Evolutionary conservation across 2,797 vertebrate species (phyloP).

Genomic region (Cyprinella venusta): DNA sequence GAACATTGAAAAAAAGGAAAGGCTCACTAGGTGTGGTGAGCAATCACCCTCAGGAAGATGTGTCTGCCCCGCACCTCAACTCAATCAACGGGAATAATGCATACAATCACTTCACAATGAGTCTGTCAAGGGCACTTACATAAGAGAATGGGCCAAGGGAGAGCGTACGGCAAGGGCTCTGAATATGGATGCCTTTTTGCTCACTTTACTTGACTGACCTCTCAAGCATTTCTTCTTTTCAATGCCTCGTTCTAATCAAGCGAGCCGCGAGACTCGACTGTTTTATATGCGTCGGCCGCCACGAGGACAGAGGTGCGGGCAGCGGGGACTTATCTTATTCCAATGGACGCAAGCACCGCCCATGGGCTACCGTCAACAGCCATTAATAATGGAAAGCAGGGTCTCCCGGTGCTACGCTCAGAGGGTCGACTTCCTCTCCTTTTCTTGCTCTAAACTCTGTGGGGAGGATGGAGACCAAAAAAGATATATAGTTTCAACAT

Average conservation of each 20-base stretch:
- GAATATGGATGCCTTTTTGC: constrained; percentile 57
- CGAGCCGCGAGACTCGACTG: constrained; percentile 3
- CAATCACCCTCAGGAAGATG: constrained; percentile 46
- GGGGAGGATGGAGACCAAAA: constrained; percentile 28
- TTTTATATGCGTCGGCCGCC: constrained; percentile 44
- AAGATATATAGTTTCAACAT: constrained; percentile 32
- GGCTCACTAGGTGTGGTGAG: constrained; percentile 9
- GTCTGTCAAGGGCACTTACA: constrained; percentile 57
- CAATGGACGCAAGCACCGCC: constrained; percentile 42
- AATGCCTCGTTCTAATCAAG: constrained; percentile 51
- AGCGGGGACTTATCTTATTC: constrained; percentile 41
- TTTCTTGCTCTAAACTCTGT: constrained; percentile 30
- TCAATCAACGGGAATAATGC: constrained; percentile 61
- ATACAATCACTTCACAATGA: constrained; percentile 51
- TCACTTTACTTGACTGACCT: constrained; percentile 37
- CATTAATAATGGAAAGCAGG: constrained; percentile 57
- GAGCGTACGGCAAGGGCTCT: constrained; percentile 26
- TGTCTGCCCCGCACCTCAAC: constrained; percentile 46
- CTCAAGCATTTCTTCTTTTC: constrained; percentile 28
- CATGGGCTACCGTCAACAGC: constrained; percentile 56
- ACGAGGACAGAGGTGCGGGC: constrained; percentile 30
- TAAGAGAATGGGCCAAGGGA: constrained; percentile 48
- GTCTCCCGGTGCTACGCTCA: constrained; percentile 23
- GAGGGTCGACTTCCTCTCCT: constrained; percentile 22
- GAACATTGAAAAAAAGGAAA: neutral